phyloP scores from a whole-genome alignment of 1,140 invertebrate genomes.

The Drosophila navojoa region DNA sequence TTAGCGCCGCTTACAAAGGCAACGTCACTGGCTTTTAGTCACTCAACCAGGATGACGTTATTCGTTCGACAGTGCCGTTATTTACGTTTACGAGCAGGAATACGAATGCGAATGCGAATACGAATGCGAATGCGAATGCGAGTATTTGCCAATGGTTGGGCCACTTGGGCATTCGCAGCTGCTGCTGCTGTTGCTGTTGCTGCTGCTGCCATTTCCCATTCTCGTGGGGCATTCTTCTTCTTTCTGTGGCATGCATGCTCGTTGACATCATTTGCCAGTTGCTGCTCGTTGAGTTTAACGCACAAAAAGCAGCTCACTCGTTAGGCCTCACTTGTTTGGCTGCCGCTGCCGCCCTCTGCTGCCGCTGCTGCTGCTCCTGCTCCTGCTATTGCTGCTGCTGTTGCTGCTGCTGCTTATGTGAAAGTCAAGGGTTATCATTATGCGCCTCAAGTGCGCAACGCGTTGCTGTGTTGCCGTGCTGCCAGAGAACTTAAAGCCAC shows the following conservation, averaged over 20 bases:
- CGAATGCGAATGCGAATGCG: constrained; percentile 10
- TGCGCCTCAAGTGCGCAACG: constrained; percentile 49
- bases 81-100: constrained; percentile 36
- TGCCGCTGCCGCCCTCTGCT: constrained; percentile 17
- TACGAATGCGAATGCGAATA: too few species aligned
- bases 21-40: constrained; percentile 60
- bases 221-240: constrained; percentile 14
- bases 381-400: constrained; percentile 6
- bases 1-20: constrained; percentile 67
- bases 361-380: constrained; percentile 9
- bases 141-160: constrained; percentile 64
- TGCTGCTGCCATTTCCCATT: constrained; percentile 4
- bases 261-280: constrained; percentile 75
- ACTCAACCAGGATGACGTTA: constrained; percentile 33
- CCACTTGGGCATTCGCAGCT: constrained; percentile 43
- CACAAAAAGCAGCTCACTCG: constrained; percentile 71
- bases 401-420: constrained; percentile 53
- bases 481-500: constrained; percentile 47
- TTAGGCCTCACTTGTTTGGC: constrained; percentile 70
- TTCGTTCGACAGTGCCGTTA: constrained; percentile 58
- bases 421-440: constrained; percentile 77
- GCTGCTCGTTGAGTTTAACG: constrained; percentile 59
- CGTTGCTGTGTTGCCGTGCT: constrained; percentile 13
- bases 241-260: constrained; percentile 55
- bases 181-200: background rate